These are phyloP conservation scores for Listronotus bonariensis DNA, from an alignment of 1,140 invertebrate genomes.

Conservation along the genomic window DNA sequence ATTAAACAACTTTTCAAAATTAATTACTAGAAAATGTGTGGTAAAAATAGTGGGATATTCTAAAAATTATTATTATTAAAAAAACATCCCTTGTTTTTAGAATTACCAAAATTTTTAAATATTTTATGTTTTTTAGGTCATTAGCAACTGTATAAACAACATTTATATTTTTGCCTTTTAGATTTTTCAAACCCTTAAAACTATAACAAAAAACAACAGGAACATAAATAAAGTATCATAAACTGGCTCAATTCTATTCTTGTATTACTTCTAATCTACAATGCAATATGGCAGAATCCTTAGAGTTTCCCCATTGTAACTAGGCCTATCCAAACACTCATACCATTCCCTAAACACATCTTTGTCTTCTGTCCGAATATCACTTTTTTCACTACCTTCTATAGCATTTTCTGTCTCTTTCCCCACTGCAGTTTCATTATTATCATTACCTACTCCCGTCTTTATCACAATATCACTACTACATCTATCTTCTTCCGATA, in stretches of 20 bases:
- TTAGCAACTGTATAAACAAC: too few relatives aligned
- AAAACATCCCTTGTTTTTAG: too few relatives aligned
- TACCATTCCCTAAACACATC: conserved; percentile 78
- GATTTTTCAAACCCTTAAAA: neutral
- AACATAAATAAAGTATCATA: neutral
- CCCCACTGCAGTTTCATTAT: conserved; percentile 1
- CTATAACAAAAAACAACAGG: too few relatives aligned
- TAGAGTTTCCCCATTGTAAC: conserved; percentile 73
- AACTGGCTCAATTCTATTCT: conserved; percentile 62
- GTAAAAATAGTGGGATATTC: too few relatives aligned
- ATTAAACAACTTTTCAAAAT: too few relatives aligned
- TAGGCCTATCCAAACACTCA: conserved; percentile 71
- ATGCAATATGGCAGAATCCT: conserved; percentile 92
- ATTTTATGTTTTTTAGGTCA: too few relatives aligned
- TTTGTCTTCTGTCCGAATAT: conserved; percentile 38
- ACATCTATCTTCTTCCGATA: conserved; percentile 45
- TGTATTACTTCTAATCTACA: conserved; percentile 67
- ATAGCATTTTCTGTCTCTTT: neutral
- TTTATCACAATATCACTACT: conserved; percentile 28
- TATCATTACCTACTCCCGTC: neutral
- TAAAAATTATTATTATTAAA: too few relatives aligned
- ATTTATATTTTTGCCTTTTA: neutral
- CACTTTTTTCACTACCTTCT: conserved; percentile 18
- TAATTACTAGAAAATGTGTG: too few relatives aligned
- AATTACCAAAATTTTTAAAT: too few relatives aligned